phyloP scores from a whole-genome alignment of 2,797 vertebrate genomes.

The Orientallactaga sibirica region DNA sequence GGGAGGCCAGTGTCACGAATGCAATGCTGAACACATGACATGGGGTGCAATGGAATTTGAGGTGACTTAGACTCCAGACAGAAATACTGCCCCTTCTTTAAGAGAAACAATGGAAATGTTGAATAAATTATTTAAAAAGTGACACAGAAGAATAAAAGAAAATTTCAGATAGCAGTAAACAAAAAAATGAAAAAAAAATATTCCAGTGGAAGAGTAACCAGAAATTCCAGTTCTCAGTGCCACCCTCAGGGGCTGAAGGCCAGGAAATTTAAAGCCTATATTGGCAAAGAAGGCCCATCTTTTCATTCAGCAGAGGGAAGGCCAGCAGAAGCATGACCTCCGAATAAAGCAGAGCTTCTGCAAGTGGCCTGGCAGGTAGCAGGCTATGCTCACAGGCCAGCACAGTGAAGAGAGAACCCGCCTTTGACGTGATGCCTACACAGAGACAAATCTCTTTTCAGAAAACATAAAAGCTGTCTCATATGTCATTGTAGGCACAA shows the following conservation, averaged over 20 bases:
- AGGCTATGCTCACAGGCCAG: not conserved
- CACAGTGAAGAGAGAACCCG: not conserved
- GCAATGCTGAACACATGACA: not conserved
- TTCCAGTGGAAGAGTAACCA: not conserved
- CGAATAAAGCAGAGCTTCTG: not conserved
- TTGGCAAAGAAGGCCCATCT: not conserved
- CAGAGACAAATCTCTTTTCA: not conserved
- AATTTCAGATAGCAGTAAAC: not conserved
- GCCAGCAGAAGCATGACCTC: no score
- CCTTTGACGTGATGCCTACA: not conserved
- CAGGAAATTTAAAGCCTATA: not conserved
- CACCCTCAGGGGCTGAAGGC: fast-evolving
- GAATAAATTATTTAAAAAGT: not conserved
- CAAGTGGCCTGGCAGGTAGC: not conserved
- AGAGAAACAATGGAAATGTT: not conserved
- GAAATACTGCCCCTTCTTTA: not conserved
- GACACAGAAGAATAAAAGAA: not conserved
- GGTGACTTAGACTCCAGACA: not conserved
- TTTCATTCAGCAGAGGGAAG: not conserved
- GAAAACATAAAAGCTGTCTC: not conserved
- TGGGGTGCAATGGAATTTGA: not conserved
- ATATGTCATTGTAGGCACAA: not conserved
- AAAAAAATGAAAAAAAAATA: not conserved
- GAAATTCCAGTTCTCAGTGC: not conserved
- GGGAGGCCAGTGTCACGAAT: not conserved